Evolutionary conservation across 2,888 invertebrate species (phyloP).

Genomic region (Brachyptera risi): DNA sequence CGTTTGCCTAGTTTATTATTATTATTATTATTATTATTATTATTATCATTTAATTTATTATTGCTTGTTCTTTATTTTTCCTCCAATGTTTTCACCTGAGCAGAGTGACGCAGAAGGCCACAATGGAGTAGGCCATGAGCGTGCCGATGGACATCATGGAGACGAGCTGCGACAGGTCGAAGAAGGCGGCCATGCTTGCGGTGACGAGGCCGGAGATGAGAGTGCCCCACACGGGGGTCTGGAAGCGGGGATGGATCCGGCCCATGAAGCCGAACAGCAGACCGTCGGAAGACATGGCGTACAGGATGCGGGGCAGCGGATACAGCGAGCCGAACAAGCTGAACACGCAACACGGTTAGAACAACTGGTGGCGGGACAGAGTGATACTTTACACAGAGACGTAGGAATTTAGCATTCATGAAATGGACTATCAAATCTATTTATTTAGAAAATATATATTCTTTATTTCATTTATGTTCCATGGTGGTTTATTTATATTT

Average conservation of each 20-base stretch:
- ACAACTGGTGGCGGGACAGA: neutral
- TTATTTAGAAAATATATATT: no score
- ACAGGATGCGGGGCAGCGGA: constrained; percentile 46
- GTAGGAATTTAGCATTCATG: no score
- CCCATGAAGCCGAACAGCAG: constrained; percentile 45
- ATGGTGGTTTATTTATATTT: no score
- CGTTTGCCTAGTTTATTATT: no score
- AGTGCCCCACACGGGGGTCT: constrained; percentile 43
- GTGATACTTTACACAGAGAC: no score
- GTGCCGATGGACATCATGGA: constrained; percentile 97
- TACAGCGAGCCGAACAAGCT: constrained; percentile 45
- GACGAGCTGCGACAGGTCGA: constrained; percentile 84
- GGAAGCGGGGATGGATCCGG: constrained; percentile 45
- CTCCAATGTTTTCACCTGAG: constrained; percentile 67
- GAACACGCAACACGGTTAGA: neutral
- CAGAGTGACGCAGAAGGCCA: constrained; percentile 83
- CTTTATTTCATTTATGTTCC: no score
- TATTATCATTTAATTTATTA: no score
- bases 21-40: no score
- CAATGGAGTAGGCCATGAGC: constrained; percentile 85
- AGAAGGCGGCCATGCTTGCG: constrained; percentile 80
- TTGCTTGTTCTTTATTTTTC: no score
- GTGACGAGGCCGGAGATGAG: constrained; percentile 42
- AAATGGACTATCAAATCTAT: no score
- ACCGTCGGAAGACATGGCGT: constrained; percentile 49